Base-by-base conservation (phyloP, 1,140 invertebrate species). In the Nephotettix cincticeps region DNA sequence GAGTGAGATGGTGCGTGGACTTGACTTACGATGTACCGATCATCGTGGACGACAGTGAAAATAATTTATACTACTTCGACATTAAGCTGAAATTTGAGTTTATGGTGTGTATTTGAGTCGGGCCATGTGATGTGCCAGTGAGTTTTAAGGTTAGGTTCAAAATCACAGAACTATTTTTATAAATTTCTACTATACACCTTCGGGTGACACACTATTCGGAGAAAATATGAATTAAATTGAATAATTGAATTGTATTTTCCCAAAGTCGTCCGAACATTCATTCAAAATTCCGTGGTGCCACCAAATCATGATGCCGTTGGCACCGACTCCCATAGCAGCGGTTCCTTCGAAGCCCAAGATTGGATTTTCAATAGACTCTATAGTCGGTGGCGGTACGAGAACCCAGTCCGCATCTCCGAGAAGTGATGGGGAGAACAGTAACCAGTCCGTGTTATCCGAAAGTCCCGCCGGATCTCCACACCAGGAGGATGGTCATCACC, bases 311-410 rank as follows among this genome's bases (percentile, higher is more conserved):
- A 93, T 93, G 90, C 91, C 91, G 85, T 87, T 93, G 82, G 91
- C 91, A 86, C 93, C 93, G 83, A 93, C 92, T 78, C 90, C 91
- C 83, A 91, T 93, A 77, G 87, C 90, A 78, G 86, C 90, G 78
- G 89, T 92, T 81, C 89, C 90, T 72, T 90, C 91, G 70, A 95
- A 95, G 85, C 93, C 94, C 54, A 97, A 96, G 84, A 92, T 96
- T 79, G 94, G 93, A 78, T 97, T 97, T 79, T 95, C 93, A 77
- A 97, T 97, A 79, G 95, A 97, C 82, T 95, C 94, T 75, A 95
- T 97, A 74, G 95, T 97, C 61, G 94, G 95, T 69, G 86, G 86
- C 21, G 85, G 85, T 70, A 74, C 71, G 4, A 69, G 78, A 4
- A 71, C 65, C 83, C 79, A 69, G 32, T 84, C 85, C 1, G 85